Evolutionary conservation across 2,797 vertebrate genomes (phyloP).

Genomic region (Decapterus maruadsi): DNA sequence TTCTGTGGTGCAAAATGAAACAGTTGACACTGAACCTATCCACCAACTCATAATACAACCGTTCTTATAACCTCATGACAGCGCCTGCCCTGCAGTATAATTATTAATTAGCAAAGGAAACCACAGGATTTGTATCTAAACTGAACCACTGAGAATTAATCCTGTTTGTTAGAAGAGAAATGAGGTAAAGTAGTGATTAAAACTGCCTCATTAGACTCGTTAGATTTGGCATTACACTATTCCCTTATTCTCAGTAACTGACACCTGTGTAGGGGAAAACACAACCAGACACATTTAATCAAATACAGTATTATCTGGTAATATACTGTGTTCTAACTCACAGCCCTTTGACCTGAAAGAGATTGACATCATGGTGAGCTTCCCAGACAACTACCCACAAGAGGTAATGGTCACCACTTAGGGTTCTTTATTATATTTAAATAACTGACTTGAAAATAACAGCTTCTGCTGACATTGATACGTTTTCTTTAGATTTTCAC

Average conservation of each 20-base stretch:
- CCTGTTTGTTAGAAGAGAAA: slow-evolving; percentile 5
- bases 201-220: slow-evolving; percentile 4
- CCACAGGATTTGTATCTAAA: background rate
- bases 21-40: background rate
- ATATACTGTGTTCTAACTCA: slow-evolving; percentile 39
- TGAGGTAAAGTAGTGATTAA: slow-evolving; percentile 25
- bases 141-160: slow-evolving; percentile 19
- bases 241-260: background rate
- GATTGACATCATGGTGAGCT: slow-evolving; percentile 88
- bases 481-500: slow-evolving; percentile 83
- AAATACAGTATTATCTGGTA: background rate
- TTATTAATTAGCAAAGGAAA: slow-evolving; percentile 12
- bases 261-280: background rate
- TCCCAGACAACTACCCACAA: slow-evolving; percentile 86
- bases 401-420: slow-evolving; percentile 78
- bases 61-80: background rate
- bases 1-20: background rate
- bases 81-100: background rate
- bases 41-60: background rate
- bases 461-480: background rate
- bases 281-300: background rate
- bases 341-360: slow-evolving; percentile 90
- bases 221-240: background rate
- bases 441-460: background rate
- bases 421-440: background rate